Conservation (phyloP, 2,113 vertebrate species). For the Corythaeola cristata region DNA sequence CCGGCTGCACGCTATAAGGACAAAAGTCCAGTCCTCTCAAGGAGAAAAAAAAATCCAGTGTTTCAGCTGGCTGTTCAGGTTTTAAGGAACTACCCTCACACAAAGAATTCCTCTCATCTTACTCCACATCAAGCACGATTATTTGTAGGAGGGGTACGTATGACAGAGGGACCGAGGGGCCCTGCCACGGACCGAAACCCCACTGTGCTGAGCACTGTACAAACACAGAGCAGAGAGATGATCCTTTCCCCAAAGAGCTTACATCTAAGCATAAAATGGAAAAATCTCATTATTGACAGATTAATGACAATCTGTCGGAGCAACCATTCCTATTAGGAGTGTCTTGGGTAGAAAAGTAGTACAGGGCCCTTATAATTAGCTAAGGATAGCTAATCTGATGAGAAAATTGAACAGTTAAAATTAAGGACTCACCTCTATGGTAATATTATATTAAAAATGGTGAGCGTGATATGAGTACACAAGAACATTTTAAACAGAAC, state of each 20-base stretch:
- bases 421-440: neutral
- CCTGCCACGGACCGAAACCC: neutral
- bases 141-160: neutral
- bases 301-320: constrained; percentile 57
- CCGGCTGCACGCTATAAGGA: accelerated
- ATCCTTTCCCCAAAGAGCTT: constrained; percentile 51
- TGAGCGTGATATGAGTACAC: neutral
- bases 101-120: neutral
- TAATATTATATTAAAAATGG: neutral
- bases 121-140: neutral
- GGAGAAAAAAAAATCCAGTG: neutral
- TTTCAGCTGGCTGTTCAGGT: neutral
- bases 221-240: constrained; percentile 19
- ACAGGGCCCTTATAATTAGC: neutral
- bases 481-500: neutral
- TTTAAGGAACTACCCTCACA: neutral
- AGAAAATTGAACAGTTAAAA: neutral
- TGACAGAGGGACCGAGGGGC: neutral
- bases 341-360: neutral
- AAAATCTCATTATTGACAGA: constrained; percentile 64
- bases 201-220: neutral
- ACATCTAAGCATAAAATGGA: neutral
- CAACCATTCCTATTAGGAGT: neutral
- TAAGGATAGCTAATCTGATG: neutral
- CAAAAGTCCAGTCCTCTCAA: neutral